Percentiles rank a stretch among this genome's conserved stretches.
phyloP scores from a whole-genome alignment of 1,140 invertebrate species.

The Berghia stephanieae region DNA sequence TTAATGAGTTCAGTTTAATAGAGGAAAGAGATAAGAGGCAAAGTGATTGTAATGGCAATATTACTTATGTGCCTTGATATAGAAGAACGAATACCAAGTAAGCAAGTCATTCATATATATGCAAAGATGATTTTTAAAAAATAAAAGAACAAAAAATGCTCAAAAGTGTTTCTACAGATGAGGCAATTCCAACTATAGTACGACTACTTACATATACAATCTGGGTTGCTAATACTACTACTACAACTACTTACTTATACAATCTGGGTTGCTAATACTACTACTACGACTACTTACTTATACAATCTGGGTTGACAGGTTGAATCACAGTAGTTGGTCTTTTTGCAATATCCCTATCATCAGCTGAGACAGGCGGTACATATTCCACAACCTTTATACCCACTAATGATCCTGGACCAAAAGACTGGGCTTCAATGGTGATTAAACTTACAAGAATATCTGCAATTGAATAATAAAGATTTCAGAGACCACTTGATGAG shows the following conservation, averaged over 20 bases:
- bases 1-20: too few species aligned
- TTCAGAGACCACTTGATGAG: too few species aligned
- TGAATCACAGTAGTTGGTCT: constrained; percentile 40
- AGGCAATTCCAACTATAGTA: background rate
- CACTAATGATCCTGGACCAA: constrained; percentile 92
- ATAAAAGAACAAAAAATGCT: too few species aligned
- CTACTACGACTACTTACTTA: constrained; percentile 13
- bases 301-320: constrained; percentile 33
- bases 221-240: background rate
- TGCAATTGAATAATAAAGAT: constrained; percentile 48
- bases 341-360: constrained; percentile 40
- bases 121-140: too few species aligned
- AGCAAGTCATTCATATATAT: too few species aligned
- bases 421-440: constrained; percentile 85
- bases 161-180: background rate
- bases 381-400: constrained; percentile 93
- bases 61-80: too few species aligned
- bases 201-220: background rate
- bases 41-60: too few species aligned
- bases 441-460: constrained; percentile 68
- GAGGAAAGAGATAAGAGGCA: too few species aligned
- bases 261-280: background rate
- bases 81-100: too few species aligned
- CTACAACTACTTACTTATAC: background rate
- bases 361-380: constrained; percentile 50